phyloP scores from a whole-genome alignment of 1,140 invertebrate genomes.

The Heliothis subflexa region DNA sequence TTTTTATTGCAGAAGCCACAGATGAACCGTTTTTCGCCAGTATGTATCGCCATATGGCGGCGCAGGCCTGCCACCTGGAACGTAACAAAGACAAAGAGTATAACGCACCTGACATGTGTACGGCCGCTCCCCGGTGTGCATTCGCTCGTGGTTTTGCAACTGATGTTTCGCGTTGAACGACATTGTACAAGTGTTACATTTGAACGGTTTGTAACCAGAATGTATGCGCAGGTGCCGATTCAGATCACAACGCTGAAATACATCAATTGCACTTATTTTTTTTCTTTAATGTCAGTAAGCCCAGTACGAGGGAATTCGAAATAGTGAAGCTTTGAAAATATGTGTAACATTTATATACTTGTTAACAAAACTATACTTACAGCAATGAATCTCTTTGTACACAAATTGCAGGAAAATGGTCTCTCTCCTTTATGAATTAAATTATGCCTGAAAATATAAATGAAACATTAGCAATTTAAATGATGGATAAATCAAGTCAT shows the following conservation, averaged over 20 bases:
- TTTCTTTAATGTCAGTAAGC: conserved; percentile 39
- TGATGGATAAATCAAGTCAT: not conserved
- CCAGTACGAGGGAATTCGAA: conserved; percentile 11
- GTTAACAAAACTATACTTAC: conserved; percentile 68
- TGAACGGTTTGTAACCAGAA: conserved; percentile 85
- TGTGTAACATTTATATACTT: not conserved
- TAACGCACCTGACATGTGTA: conserved; percentile 87
- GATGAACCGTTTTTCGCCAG: conserved; percentile 83
- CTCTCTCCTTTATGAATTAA: conserved; percentile 93
- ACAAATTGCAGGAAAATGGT: conserved; percentile 90
- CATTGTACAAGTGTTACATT: conserved; percentile 85
- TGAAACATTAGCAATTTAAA: not conserved
- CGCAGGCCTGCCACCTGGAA: conserved; percentile 52
- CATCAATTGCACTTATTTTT: conserved; percentile 55
- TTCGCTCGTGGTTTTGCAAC: conserved; percentile 87
- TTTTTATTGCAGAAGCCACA: conserved; percentile 89
- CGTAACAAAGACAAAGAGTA: conserved; percentile 43
- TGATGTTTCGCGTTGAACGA: conserved; percentile 87
- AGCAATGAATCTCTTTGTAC: conserved; percentile 88
- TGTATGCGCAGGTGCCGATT: conserved; percentile 83
- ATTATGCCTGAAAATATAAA: conserved; percentile 86
- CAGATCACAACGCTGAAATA: conserved; percentile 82
- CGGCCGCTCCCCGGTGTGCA: conserved; percentile 88
- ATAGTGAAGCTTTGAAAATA: not conserved
- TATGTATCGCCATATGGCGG: conserved; percentile 86